A percentile compares a stretch with the other conserved stretches of the same genome.
phyloP scores from a whole-genome alignment of 2,113 vertebrate genomes.

The Dermatemys mawii region DNA sequence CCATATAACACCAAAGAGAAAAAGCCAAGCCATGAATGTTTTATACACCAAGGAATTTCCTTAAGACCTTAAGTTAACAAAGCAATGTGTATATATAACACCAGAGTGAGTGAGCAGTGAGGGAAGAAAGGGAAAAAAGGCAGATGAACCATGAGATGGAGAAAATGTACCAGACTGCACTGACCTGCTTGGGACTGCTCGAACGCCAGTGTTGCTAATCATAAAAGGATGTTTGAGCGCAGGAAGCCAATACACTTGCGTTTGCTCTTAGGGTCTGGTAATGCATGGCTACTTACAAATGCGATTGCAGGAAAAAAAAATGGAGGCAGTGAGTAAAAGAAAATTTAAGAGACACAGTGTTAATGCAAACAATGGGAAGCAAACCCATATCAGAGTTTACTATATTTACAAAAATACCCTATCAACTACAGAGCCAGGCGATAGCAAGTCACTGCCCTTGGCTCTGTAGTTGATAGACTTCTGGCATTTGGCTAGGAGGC shows the following conservation, averaged over 20 bases:
- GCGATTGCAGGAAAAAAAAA: background rate
- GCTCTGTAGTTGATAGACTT: background rate
- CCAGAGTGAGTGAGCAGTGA: background rate
- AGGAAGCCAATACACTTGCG: background rate
- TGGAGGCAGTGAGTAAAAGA: background rate
- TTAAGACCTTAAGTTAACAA: slow-evolving; percentile 1
- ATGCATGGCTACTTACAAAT: background rate
- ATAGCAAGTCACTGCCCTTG: background rate
- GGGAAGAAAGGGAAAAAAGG: background rate
- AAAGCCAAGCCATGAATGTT: background rate
- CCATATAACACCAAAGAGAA: slow-evolving; percentile 24
- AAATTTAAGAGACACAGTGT: background rate
- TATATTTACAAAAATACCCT: slow-evolving; percentile 21
- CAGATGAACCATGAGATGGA: background rate
- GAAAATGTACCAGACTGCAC: background rate
- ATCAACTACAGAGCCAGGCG: no score
- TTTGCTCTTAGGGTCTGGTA: background rate
- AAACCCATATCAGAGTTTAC: background rate
- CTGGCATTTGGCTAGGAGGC: background rate
- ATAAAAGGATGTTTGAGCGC: background rate
- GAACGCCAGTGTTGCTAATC: background rate
- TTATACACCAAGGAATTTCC: background rate
- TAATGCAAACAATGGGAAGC: slow-evolving; percentile 33
- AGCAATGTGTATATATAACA: background rate
- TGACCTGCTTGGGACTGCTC: background rate